These are phyloP conservation scores for Eupithecia inturbata DNA, from an alignment of 2,888 invertebrate species.

Conservation along the genomic window DNA sequence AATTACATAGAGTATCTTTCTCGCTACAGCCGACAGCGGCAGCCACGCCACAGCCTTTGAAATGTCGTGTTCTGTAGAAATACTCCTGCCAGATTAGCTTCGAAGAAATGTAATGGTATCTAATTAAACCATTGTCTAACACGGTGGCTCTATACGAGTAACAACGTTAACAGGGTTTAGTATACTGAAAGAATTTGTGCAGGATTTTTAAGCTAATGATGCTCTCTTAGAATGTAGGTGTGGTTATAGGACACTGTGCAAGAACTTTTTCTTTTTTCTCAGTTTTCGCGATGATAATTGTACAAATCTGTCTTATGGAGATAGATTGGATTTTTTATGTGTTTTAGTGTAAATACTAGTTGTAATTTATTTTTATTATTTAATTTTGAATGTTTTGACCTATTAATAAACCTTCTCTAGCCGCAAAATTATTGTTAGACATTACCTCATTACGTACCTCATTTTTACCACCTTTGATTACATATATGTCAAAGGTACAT, in stretches of 20 bases:
- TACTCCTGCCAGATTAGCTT: conserved; percentile 16
- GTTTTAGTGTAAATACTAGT: too few relatives aligned
- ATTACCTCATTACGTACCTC: too few relatives aligned
- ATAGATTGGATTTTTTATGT: too few relatives aligned
- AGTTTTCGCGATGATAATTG: too few relatives aligned
- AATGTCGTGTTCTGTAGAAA: conserved; percentile 20
- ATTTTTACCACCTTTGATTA: too few relatives aligned
- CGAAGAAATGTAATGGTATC: conserved; percentile 18
- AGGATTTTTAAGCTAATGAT: background rate
- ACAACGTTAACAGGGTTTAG: background rate
- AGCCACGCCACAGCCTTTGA: conserved; percentile 19
- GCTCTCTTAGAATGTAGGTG: background rate
- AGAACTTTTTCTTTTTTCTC: background rate
- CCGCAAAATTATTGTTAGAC: too few relatives aligned
- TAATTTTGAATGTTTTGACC: too few relatives aligned
- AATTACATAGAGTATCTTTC: background rate
- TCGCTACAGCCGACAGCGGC: conserved; percentile 12
- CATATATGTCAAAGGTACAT: too few relatives aligned
- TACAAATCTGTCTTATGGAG: too few relatives aligned
- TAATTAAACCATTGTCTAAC: conserved; percentile 21
- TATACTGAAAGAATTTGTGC: background rate
- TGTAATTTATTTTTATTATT: too few relatives aligned
- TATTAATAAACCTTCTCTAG: too few relatives aligned
- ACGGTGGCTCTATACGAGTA: conserved; percentile 11
- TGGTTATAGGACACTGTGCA: background rate